These are phyloP conservation scores for Phymorhynchus buccinoides DNA, from an alignment of 1,140 invertebrate genomes.

Conservation along the genomic window DNA sequence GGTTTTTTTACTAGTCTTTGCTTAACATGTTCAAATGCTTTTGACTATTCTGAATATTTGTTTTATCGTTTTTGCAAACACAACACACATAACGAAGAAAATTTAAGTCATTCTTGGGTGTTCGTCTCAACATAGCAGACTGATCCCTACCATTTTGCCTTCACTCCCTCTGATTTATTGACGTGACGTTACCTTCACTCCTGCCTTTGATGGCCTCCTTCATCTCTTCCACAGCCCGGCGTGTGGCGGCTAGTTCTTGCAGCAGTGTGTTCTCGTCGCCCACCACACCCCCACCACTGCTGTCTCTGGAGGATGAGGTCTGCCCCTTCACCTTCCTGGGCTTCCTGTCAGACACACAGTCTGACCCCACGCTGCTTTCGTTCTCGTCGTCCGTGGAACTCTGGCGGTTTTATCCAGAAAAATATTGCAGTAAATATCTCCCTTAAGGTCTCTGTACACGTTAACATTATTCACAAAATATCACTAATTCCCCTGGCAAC, in stretches of 20 bases:
- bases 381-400: constrained; percentile 58
- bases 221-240: constrained; percentile 60
- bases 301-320: not conserved
- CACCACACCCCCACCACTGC: constrained; percentile 40
- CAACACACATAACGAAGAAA: too few relatives aligned
- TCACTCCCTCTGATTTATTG: too few relatives aligned
- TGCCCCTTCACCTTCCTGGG: not conserved
- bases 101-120: too few relatives aligned
- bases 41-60: too few relatives aligned
- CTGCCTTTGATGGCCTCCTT: constrained; percentile 44
- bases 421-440: too few relatives aligned
- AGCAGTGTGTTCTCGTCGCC: constrained; percentile 53
- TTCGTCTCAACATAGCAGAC: too few relatives aligned
- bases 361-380: constrained; percentile 34
- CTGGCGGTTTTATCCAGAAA: not conserved
- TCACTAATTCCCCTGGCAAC: too few relatives aligned
- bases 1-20: too few relatives aligned
- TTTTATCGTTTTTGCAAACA: too few relatives aligned
- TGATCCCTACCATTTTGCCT: too few relatives aligned
- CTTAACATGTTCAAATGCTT: too few relatives aligned
- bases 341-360: constrained; percentile 32
- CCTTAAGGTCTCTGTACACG: too few relatives aligned
- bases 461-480: not conserved
- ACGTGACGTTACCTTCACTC: constrained; percentile 26
- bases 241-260: constrained; percentile 59